Evolutionary conservation across 2,113 vertebrate species (phyloP).

Genomic region (Tragelaphus strepsiceros): DNA sequence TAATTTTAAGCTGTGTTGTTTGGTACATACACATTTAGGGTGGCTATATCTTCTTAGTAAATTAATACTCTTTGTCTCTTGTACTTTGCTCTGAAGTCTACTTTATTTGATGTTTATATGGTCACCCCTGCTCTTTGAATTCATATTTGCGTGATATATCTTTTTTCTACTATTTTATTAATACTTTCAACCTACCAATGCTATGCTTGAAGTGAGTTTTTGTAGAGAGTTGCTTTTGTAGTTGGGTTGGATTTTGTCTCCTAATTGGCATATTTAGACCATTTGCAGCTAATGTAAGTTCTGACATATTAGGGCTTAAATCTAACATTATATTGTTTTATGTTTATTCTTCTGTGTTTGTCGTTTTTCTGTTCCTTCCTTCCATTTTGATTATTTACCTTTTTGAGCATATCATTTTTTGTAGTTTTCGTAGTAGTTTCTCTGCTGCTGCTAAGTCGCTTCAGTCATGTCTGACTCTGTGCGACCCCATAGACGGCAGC

Average conservation of each 20-base stretch:
- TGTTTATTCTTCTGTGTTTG: neutral
- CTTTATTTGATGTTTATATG: neutral
- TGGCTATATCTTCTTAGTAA: neutral
- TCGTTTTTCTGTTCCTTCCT: neutral
- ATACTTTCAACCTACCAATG: neutral
- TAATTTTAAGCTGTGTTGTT: neutral
- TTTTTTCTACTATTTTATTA: neutral
- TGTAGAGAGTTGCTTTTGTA: neutral
- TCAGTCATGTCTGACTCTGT: too few relatives aligned
- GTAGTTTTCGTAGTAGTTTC: neutral
- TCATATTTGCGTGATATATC: neutral
- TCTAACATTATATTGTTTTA: neutral
- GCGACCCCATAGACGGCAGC: too few relatives aligned
- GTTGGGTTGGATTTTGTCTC: neutral
- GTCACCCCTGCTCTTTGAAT: neutral
- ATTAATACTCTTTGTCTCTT: neutral
- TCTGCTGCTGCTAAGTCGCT: neutral
- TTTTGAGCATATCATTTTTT: neutral
- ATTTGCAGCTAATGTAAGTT: neutral
- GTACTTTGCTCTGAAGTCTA: neutral
- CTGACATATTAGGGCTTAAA: neutral
- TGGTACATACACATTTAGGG: neutral
- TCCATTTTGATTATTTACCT: neutral
- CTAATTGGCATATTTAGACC: neutral
- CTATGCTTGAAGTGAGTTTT: neutral